Percentiles rank a stretch among this genome's conserved stretches.
phyloP scores from a whole-genome alignment of 2,113 vertebrate genomes.

The Cyrtonyx montezumae region DNA sequence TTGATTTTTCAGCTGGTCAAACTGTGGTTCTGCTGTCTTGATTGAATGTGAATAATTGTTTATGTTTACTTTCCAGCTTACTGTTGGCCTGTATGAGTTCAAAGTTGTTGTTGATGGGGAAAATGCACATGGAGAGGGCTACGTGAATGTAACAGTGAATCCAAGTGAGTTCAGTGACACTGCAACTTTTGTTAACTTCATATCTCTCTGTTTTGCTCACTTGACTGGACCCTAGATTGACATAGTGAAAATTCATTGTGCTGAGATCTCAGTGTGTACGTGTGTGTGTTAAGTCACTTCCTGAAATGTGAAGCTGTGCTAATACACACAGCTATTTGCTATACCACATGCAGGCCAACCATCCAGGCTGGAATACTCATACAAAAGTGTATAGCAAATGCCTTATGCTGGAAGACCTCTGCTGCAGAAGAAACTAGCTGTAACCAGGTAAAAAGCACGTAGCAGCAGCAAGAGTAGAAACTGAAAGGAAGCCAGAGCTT shows the following conservation, averaged over 20 bases:
- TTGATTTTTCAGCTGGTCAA: background rate
- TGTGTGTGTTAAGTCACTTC: background rate
- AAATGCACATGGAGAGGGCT: constrained; percentile 88
- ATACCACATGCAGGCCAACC: background rate
- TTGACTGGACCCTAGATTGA: background rate
- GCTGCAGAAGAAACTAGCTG: background rate
- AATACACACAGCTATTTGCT: background rate
- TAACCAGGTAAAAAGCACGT: no score
- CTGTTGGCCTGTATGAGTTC: constrained; percentile 95
- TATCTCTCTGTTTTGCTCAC: background rate
- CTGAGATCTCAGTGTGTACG: background rate
- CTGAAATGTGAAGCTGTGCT: background rate
- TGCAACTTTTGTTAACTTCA: background rate
- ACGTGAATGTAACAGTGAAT: constrained; percentile 95
- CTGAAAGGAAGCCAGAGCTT: no score
- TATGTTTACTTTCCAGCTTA: constrained; percentile 82
- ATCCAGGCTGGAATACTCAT: background rate
- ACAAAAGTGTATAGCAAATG: background rate
- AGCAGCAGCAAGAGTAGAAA: no score
- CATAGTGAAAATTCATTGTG: accelerated
- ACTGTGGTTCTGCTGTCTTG: background rate
- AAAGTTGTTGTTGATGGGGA: constrained; percentile 87
- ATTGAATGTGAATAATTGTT: constrained; percentile 12
- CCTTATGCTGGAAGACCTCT: background rate
- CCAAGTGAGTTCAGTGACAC: constrained; percentile 81